Base-by-base conservation (phyloP, 2,797 vertebrate genomes). In the Anableps anableps region DNA sequence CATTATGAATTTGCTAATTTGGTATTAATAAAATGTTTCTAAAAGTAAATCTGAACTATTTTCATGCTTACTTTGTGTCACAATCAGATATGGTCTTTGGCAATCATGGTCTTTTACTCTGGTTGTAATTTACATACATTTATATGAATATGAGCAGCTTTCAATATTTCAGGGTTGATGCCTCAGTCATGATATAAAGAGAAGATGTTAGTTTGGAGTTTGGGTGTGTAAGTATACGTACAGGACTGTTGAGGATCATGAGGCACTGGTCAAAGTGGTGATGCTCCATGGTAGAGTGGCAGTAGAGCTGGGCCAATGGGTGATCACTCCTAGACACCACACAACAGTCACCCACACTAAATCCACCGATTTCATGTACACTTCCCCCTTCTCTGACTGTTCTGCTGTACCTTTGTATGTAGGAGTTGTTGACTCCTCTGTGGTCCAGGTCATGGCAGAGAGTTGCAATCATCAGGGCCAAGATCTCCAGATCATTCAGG, bases 221-320 rank as follows among this genome's bases (percentile, higher is more conserved):
- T 64, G 14, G n/a, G 72, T 74, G 82, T 55, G 60, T 60, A 19
- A 21, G 72, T 64, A 38, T 66, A 88, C 97, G 95, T 94, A 99
- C 98, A 66, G 97, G 97, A 83, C 97, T 98, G 86, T 99, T 99
- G 79, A 99, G 97, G 88, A 99, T 98, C 98, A 99, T 99, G 91
- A 99, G 96, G 93, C 98, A 99, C 94, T 99, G 98, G 94, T 99
- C 97, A 53, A 99, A 99, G 93, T 99, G 98, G 86, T 99, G 98
- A 84, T 99, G 98, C 85, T 99, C 98, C 98, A 99, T 97, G 88
- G 97, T 99, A 14, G 98, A 99, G 88, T 99, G 98, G 92, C 98
- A 98, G 88, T 99, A 99, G 17, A 99, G 97, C 84, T 98, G 98
- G 45, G 98, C 98, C 75, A 99, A 95, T 0, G 98, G 98, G 87